These are phyloP conservation scores for Pemphredon lugubris DNA, from an alignment of 2,888 invertebrate genomes.

Conservation along the genomic window DNA sequence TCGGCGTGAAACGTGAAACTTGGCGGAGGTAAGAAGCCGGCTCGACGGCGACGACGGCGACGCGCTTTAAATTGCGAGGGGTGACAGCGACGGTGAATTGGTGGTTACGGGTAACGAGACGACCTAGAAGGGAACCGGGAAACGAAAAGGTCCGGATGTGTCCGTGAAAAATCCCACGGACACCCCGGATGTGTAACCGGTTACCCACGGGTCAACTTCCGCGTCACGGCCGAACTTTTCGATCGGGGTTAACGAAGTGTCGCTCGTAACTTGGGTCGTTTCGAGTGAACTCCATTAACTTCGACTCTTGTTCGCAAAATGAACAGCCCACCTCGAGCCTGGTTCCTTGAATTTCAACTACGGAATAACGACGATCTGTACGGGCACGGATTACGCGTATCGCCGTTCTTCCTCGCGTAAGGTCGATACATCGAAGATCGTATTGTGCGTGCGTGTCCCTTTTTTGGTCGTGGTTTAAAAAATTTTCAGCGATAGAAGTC, in stretches of 20 bases:
- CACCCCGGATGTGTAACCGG: constrained; percentile 22
- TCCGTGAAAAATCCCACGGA: constrained; percentile 25
- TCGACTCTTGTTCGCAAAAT: constrained; percentile 9
- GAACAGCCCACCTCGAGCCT: background rate
- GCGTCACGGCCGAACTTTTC: constrained; percentile 42
- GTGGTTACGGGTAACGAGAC: constrained; percentile 51
- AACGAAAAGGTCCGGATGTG: background rate
- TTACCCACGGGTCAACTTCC: constrained; percentile 46
- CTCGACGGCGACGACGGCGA: constrained; percentile 13
- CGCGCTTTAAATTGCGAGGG: constrained; percentile 51
- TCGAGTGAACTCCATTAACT: constrained; percentile 27
- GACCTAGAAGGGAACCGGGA: constrained; percentile 11
- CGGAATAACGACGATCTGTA: background rate
- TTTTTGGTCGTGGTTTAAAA: too few species aligned
- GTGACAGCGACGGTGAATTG: constrained; percentile 27
- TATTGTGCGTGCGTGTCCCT: too few species aligned
- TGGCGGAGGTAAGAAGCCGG: constrained; percentile 35
- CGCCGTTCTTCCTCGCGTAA: too few species aligned
- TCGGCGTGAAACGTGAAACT: constrained; percentile 39
- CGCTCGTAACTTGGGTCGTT: constrained; percentile 51
- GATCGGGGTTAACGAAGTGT: constrained; percentile 54
- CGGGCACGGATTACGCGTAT: too few species aligned
- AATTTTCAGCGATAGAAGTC: too few species aligned
- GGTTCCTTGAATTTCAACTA: constrained; percentile 17
- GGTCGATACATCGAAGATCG: too few species aligned